Base-by-base conservation (phyloP, 2,888 invertebrate species). In the Phrixothrix hirtus region DNA sequence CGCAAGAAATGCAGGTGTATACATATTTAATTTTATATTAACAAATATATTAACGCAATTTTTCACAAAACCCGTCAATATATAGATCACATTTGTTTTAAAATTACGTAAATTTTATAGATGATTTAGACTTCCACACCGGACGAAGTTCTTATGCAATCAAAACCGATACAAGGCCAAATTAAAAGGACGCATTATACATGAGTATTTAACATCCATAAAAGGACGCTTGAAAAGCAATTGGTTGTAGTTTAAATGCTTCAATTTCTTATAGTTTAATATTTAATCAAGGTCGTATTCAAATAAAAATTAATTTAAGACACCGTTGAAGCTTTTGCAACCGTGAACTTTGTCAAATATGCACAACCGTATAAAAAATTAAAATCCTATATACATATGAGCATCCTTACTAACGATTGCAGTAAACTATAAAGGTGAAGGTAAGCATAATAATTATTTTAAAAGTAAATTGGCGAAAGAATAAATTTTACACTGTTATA, bases 1-100 rank as follows among this genome's bases (percentile, higher is more conserved):
- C 42, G 54, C 32, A 54, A 54, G 37, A 29, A 54, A 44, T 48
- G 44, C 54, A 54, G 54, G 47, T 54, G 43, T 44, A 54, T 48
- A 44, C 29, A 50, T 30, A 50, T 44, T 21, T 39, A 27, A 31
- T 52, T 52, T 37, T 30, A 34, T 47, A 41, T 47, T 34, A 42
- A 25, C 15, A 11, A 10, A 13, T 34, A 21, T 36, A 21, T 17
- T 21, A 11, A 21, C 13, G 31, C 9, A 13, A 31, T 11, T 3
- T 36, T 21, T 11, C 21, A 34, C 13, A 16, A 32, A n/a, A n/a
- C n/a, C n/a, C n/a, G n/a, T n/a, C n/a, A n/a, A n/a, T n/a, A n/a
- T n/a, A n/a, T n/a, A n/a, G n/a, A n/a, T 15, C 6, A n/a, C 21
- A 17, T 38, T 38, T 38, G 11, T 26, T 25, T 13, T 26, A 38